These are phyloP conservation scores for Glyphotaelius pellucidus DNA, from an alignment of 2,888 invertebrate genomes.

Conservation along the genomic window DNA sequence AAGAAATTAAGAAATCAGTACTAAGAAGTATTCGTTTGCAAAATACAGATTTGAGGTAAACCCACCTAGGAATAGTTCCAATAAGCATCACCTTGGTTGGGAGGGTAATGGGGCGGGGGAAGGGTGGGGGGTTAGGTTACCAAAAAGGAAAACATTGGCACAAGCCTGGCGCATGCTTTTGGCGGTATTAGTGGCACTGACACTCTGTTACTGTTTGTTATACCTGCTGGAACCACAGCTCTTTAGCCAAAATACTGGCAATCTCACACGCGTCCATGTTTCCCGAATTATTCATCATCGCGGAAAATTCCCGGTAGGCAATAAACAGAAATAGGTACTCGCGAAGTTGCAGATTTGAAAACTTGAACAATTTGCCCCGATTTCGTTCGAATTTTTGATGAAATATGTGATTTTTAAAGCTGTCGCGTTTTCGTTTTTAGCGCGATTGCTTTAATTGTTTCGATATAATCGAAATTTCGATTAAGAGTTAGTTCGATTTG, in stretches of 20 bases:
- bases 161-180: constrained; percentile 12
- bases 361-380: constrained; percentile 13
- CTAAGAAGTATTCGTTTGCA: neutral
- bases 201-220: constrained; percentile 56
- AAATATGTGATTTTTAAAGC: neutral
- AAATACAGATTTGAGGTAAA: constrained; percentile 7
- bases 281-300: neutral
- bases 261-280: constrained; percentile 89
- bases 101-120: neutral
- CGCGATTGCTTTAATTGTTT: constrained; percentile 47
- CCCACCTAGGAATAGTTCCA: constrained; percentile 26
- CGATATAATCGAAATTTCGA: constrained; percentile 43
- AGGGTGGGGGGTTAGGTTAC: constrained; percentile 19
- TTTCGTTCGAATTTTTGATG: constrained; percentile 14
- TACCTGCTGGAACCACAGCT: constrained; percentile 91
- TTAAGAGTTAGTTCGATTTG: constrained; percentile 57
- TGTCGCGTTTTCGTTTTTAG: constrained; percentile 50
- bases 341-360: constrained; percentile 14
- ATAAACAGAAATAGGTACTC: constrained; percentile 5
- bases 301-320: constrained; percentile 35
- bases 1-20: neutral
- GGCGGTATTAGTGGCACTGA: constrained; percentile 42
- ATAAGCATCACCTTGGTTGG: constrained; percentile 1
- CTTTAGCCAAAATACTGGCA: constrained; percentile 89
- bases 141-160: constrained; percentile 42